Base-by-base conservation (phyloP, 30 jellyfish, hydroid and myxozoan species). In the Cassiopea andromeda region DNA sequence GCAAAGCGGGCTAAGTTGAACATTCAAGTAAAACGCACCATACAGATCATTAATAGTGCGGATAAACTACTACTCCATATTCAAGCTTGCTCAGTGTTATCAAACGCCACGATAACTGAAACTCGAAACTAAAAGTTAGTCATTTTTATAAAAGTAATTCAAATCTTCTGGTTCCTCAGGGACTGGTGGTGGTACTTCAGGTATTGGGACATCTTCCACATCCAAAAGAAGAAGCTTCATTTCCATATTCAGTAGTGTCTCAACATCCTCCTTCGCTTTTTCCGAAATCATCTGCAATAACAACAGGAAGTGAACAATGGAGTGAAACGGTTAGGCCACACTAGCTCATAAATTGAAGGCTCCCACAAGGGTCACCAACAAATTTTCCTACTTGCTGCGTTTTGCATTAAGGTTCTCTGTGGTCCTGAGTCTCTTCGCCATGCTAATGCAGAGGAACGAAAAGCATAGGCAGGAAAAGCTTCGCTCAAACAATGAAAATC, bases 221-320 rank as follows among this genome's bases (percentile, higher is more conserved):
- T 95, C 99, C 84, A 95, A 80, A 15, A 95, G 85, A 44, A 91
- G 85, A 43, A 95, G 80, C 68, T 90, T 95, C 99, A 95, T 95
- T 84, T 95, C 99, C 99, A 95, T 95, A 85, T 95, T 95, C n/a
- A 95, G 95, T 45, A 95, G 89, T 85, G 95, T 90, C 48, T 95
- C 99, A 61, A 95, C 60, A 75, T 95, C 99, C 74, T 92, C 97
- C 61, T 84, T 89, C 27, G 93, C 93, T 82, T 87, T 97, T 10
- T 84, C 88, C 1, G 99, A 95, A 27, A 90, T 57, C 99, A 95
- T 95, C 99, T 95, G 50, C 60, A 87, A 83, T 2, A 71, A 68
- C 69, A 57, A 73, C 64, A 54, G 12, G 10, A 54, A 54, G 10
- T 3, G 64, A 54, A 54, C 64, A 54, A 3, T 6, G 12, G 12